These are phyloP conservation scores for Parauchenoglanis ngamensis DNA, from an alignment of 2,797 vertebrate species.

Conservation along the genomic window DNA sequence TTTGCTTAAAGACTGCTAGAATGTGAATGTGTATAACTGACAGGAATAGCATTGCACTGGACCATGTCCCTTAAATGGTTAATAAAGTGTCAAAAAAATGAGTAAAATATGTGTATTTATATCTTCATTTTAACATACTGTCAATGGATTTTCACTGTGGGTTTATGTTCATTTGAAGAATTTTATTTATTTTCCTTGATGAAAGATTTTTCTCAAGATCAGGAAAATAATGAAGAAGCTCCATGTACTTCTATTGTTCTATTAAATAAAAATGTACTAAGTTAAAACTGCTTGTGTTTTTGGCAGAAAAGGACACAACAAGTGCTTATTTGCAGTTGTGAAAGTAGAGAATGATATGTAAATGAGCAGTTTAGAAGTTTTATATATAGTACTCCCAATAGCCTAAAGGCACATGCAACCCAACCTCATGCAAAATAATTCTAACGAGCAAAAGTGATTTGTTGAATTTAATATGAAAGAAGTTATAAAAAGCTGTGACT, in stretches of 20 bases:
- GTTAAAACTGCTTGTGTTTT: background rate
- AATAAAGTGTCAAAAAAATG: conserved; percentile 10
- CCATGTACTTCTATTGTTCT: background rate
- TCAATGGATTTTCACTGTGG: background rate
- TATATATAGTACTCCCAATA: conserved; percentile 15
- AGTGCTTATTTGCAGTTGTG: conserved; percentile 9
- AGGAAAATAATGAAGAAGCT: background rate
- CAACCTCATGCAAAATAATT: conserved; percentile 29
- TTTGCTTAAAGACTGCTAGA: conserved; percentile 52
- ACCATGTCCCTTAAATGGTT: conserved; percentile 11
- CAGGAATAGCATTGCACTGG: conserved; percentile 26
- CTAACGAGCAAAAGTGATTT: conserved; percentile 25
- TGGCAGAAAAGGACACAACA: background rate
- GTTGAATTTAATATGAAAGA: conserved; percentile 39
- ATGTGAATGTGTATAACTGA: conserved; percentile 32
- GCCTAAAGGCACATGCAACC: conserved; percentile 24
- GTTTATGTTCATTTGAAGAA: background rate
- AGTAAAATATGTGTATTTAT: background rate
- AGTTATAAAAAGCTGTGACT: background rate
- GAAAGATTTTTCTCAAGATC: background rate
- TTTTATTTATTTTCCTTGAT: background rate
- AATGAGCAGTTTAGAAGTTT: conserved; percentile 30
- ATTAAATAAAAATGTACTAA: background rate
- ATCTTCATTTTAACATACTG: background rate
- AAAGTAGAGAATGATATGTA: conserved; percentile 20